Evolutionary conservation across 2,797 vertebrate genomes (phyloP).

Genomic region (Enteromius afrohamiltoni): DNA sequence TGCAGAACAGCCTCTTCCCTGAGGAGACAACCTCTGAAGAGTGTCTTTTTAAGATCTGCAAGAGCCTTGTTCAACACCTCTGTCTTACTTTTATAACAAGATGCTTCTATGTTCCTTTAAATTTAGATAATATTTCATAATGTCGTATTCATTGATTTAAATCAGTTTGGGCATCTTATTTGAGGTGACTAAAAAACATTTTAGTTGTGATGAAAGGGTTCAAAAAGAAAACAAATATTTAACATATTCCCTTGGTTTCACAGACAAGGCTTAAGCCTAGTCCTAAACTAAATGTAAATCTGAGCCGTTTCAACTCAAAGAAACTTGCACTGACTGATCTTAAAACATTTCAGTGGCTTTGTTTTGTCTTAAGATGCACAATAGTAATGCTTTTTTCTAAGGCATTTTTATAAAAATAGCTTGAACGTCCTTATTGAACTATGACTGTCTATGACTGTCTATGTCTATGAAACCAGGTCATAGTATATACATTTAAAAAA

Average conservation of each 20-base stretch:
- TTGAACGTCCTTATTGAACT: no score
- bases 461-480: no score
- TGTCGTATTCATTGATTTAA: neutral
- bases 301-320: no score
- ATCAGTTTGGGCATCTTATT: neutral
- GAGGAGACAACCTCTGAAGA: slow-evolving; percentile 6
- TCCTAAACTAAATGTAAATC: no score
- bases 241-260: neutral
- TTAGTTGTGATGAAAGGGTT: neutral
- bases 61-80: slow-evolving; percentile 1
- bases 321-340: no score
- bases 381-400: no score
- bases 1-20: slow-evolving; percentile 45
- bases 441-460: no score
- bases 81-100: neutral
- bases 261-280: no score
- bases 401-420: no score
- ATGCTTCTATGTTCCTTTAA: neutral
- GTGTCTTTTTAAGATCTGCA: neutral
- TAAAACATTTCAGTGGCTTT: no score
- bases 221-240: neutral
- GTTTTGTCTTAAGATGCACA: no score
- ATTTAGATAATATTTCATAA: neutral
- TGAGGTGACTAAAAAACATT: neutral
- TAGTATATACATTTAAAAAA: neutral